Evolutionary conservation across 1,140 invertebrate species (phyloP), one percentile per base, ranked within the genome.

Genomic region (Whitmania pigra): DNA sequence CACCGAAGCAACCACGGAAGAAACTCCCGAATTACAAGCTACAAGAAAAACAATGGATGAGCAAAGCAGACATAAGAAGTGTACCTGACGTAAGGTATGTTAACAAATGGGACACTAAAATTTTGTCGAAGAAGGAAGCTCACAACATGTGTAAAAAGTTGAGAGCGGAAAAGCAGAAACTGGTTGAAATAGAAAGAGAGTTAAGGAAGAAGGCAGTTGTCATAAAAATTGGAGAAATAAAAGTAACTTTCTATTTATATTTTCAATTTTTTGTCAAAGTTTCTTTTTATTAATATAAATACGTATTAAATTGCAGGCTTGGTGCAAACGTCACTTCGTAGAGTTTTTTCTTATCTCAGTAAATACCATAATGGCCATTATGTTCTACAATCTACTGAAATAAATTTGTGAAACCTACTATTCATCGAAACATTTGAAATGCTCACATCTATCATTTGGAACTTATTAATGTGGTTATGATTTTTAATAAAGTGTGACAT

Each of bases 211-310:
- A n/a, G 22, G 57, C 57, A 25, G 18, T 63, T 13, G 18, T 63
- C 57, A 63, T 63, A 25, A 63, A 63, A 15, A 25, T 63, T 63
- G 57, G 57, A 63, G 57, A 63, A 63, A 63, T 63, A 25, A 63
- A 22, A 63, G 57, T 63, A 49, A 49, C 43, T 49, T 13, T 49
- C 13, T 49, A n/a, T 49, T 49, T 49, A 49, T 17, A 49, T 49
- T 49, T 49, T 13, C 5, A 49, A 11, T 11, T 49, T 11, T 49
- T 49, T 43, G 5, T 13, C 15, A 17, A 36, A 36, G 6, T 36
- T 5, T 49, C 9, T 49, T 49, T 49, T 7, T 49, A 49, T 7
- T 49, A 49, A 49, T 49, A 11, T 49, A 49, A 49, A 49, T 6
- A 36, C 31, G 6, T 49, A 13, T 49, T 49, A 49, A 49, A 7